phyloP scores from a whole-genome alignment of 53 echinoderm and acorn worm species.

The Echinometra lucunter region DNA sequence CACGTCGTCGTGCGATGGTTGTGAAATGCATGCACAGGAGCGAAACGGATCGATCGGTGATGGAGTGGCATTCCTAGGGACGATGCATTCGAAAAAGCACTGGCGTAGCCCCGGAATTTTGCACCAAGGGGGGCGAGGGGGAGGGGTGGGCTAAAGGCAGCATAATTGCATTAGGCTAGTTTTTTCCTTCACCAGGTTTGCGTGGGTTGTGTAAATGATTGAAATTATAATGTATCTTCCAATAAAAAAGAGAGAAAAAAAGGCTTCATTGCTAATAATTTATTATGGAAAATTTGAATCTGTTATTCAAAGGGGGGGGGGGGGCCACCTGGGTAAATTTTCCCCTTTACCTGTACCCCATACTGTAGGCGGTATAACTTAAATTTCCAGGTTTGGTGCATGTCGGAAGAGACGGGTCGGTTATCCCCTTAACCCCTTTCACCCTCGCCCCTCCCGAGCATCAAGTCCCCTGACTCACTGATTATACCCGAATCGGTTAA shows the following conservation, averaged over 20 bases:
- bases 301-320: too few species aligned
- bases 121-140: background rate
- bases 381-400: too few species aligned
- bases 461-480: background rate
- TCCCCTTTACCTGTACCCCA: too few species aligned
- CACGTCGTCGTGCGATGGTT: background rate
- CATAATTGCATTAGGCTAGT: too few species aligned
- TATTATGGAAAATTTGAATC: too few species aligned
- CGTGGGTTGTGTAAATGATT: background rate
- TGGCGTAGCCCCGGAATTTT: background rate
- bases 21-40: background rate
- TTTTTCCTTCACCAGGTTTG: background rate
- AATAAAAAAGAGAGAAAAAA: too few species aligned
- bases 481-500: conserved; percentile 7
- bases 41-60: conserved; percentile 3
- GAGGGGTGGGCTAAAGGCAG: background rate
- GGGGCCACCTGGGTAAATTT: too few species aligned
- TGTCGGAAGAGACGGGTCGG: background rate
- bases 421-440: background rate
- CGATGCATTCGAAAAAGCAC: background rate
- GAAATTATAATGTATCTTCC: too few species aligned
- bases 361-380: too few species aligned
- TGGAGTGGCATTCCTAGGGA: background rate
- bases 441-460: background rate
- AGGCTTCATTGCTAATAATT: too few species aligned